Evolutionary conservation across 1,140 invertebrate species (phyloP).

Genomic region (Helicoverpa armigera): DNA sequence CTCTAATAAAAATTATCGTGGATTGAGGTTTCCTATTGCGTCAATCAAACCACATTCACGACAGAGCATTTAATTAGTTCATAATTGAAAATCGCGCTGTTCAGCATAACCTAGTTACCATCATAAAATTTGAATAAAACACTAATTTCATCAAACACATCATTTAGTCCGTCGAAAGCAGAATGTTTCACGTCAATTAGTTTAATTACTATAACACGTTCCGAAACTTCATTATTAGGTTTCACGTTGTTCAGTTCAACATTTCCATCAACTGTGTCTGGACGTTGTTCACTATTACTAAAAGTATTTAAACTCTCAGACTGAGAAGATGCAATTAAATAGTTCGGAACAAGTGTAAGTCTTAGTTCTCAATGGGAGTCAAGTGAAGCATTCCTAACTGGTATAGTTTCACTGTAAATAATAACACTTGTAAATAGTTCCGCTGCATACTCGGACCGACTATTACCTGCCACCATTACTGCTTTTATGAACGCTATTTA

Average conservation of each 20-base stretch:
- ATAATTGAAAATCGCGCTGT: too few species aligned
- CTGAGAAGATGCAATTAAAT: neutral
- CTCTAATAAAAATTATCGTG: slow-evolving; percentile 14
- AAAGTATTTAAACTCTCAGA: slow-evolving; percentile 8
- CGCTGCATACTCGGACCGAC: slow-evolving; percentile 17
- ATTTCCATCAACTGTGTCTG: neutral
- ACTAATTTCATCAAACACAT: too few species aligned
- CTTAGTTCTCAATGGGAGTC: neutral
- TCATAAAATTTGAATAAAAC: too few species aligned
- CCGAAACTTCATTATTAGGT: too few species aligned
- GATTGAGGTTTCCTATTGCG: slow-evolving; percentile 5
- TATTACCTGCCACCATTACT: slow-evolving; percentile 24
- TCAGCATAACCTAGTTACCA: too few species aligned
- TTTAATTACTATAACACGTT: too few species aligned
- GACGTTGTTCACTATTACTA: too few species aligned
- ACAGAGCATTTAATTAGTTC: neutral
- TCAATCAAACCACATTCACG: slow-evolving; percentile 7
- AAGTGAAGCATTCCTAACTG: slow-evolving; percentile 8
- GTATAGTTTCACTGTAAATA: slow-evolving; percentile 32
- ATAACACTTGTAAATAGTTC: slow-evolving; percentile 23
- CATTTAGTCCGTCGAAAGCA: too few species aligned
- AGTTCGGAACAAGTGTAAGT: neutral
- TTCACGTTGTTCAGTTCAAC: too few species aligned
- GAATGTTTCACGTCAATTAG: too few species aligned
- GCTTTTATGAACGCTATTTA: slow-evolving; percentile 22